Base-by-base conservation (phyloP, 2,888 invertebrate genomes). In the Cephonodes hylas region DNA sequence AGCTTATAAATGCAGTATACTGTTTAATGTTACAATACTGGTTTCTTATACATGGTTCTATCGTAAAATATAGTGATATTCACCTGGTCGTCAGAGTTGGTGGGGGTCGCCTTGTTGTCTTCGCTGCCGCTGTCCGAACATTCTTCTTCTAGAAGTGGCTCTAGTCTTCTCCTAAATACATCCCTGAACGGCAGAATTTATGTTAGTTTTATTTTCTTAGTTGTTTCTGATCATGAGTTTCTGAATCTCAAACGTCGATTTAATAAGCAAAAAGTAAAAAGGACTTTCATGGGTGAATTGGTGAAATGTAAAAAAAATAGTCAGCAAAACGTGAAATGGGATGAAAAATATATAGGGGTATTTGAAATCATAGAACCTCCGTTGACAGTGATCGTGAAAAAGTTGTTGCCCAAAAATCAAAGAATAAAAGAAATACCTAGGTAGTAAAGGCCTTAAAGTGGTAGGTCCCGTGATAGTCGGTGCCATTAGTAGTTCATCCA, bases 101-200 rank as follows among this genome's bases (percentile, higher is more conserved):
- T 91, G 67, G 93, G 89, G 8, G 92, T 89, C 1, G 88, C 84
- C 63, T 92, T 93, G 72, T 91, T 89, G 63, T 92, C 88, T 73
- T 90, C 89, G 60, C 91, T 90, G 63, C 79, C 89, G 71, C 94
- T 95, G 76, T 95, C 95, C 20, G 96, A 96, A 65, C 94, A 94
- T 31, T 97, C 97, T 87, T 97, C 97, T 86, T 97, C 97, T 69
- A 96, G 94, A 5, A 97, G 93, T 58, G 97, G 97, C 82, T 97
- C 97, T 77, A 97, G 88, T 72, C 96, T 94, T 86, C 96, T 93
- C 83, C 95, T 94, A 82, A 93, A 93, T 75, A 93, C 89, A 83
- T 91, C 91, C 86, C 91, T 91, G 79, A 31, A 59, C 25, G 38
- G 48, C 42, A 60, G 3, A 34, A n/a, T 42, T n/a, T n/a, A 22